Base-by-base conservation (phyloP, 2,797 vertebrate genomes). In the Phrynocephalus vlangalii region DNA sequence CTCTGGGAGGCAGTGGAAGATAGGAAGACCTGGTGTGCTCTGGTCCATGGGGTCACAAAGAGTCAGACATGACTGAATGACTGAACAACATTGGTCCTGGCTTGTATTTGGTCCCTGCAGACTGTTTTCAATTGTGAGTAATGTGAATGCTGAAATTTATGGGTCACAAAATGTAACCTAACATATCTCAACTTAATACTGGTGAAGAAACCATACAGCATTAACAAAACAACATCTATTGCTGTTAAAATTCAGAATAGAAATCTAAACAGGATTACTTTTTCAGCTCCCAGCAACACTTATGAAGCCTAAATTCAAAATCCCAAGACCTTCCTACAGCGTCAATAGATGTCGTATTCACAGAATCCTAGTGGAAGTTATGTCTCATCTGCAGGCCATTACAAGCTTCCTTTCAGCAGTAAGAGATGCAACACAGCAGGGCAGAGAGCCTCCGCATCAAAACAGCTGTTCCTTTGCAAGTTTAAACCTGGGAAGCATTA, bases 341-440 rank as follows among this genome's bases (percentile, higher is more conserved):
- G 95, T 79, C 91, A 90, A 88, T 79, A 93, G 90, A 93, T 77
- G 87, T 44, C 52, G 84, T 83, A 89, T 87, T 87, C 94, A 91
- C 86, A 93, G 28, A 79, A 91, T 90, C 86, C 73, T 93, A 86
- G 87, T 87, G 85, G 90, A 95, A 90, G 85, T 91, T 94, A 85
- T 91, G 88, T 90, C 90, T 94, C 0, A 10, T 90, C 94, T 91
- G 72, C 88, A 92, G 93, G 92, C 90, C 90, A 91, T 88, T 94
- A 89, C 85, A 91, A 94, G 87, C 89, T 89, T 85, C 1, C 0
- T 86, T 85, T 33, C 78, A 93, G 84, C 79, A 81, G 87, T 87
- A 94, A 91, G 20, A 67, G 87, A 93, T 93, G 50, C 77, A 88
- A 79, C 91, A 93, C 82, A 92, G 82, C 92, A 26, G 90, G 88